Conservation (phyloP, 2,797 vertebrate species). For the Pipistrellus nathusii region DNA sequence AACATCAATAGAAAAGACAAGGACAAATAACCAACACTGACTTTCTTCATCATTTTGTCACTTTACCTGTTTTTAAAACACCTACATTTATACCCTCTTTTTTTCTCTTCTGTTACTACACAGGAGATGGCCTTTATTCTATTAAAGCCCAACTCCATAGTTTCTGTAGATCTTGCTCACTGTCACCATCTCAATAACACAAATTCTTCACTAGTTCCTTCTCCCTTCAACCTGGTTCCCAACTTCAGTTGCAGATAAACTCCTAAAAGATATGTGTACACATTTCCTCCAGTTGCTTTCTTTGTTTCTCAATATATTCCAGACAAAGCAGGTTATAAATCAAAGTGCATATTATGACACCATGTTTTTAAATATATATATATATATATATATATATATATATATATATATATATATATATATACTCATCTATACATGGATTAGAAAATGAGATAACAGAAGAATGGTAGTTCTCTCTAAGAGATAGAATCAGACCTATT, state of each 20-base stretch:
- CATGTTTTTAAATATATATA: neutral
- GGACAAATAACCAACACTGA: neutral
- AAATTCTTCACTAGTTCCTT: neutral
- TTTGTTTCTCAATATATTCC: neutral
- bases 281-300: neutral
- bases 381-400: neutral
- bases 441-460: neutral
- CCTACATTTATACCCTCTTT: neutral
- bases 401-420: neutral
- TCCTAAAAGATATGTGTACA: neutral
- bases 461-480: neutral
- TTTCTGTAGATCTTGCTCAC: neutral
- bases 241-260: neutral
- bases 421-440: neutral
- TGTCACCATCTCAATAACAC: neutral
- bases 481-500: neutral
- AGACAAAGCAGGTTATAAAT: constrained; percentile 15
- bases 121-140: neutral
- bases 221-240: neutral
- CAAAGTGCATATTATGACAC: neutral
- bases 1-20: neutral
- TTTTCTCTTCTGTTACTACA: neutral
- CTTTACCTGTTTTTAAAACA: neutral
- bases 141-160: neutral
- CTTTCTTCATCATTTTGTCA: neutral